A percentile compares a stretch with the other conserved stretches of the same genome.
Evolutionary conservation across 2,797 vertebrate genomes (phyloP).

Genomic region (Rhinichthys osculus): DNA sequence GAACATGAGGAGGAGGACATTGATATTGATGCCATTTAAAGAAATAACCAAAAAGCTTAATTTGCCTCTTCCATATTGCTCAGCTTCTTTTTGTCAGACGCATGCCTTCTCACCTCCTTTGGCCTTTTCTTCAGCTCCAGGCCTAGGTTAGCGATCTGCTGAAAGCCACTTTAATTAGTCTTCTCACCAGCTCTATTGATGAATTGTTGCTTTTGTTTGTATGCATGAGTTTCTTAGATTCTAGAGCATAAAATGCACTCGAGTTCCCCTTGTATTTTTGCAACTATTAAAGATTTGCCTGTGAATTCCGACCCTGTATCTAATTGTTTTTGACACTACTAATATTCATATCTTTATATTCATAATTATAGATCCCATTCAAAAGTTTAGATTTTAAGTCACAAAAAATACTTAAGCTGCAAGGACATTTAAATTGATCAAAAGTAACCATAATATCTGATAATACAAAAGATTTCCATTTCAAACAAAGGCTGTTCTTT

Average conservation of each 20-base stretch:
- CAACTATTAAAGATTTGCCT: conserved; percentile 78
- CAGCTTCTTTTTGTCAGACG: conserved; percentile 54
- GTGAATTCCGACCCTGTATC: conserved; percentile 4
- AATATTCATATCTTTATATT: neutral
- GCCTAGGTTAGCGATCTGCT: conserved; percentile 56
- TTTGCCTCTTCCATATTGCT: conserved; percentile 50
- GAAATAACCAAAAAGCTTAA: conserved; percentile 45
- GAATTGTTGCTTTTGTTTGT: conserved; percentile 74
- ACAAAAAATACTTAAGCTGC: too few relatives aligned
- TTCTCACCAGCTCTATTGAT: conserved; percentile 51
- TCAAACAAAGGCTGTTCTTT: too few relatives aligned
- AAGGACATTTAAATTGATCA: too few relatives aligned
- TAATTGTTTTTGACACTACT: neutral
- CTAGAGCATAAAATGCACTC: conserved; percentile 73
- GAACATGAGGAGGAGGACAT: conserved; percentile 94
- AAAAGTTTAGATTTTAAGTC: too few relatives aligned
- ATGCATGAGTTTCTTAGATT: conserved; percentile 59
- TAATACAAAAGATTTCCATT: too few relatives aligned
- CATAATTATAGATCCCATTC: too few relatives aligned
- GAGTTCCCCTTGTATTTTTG: conserved; percentile 76
- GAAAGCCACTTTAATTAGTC: conserved; percentile 58
- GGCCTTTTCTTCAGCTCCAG: conserved; percentile 52
- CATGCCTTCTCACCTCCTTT: conserved; percentile 54
- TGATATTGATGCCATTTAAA: conserved; percentile 98
- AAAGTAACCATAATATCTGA: too few relatives aligned